Percentiles rank a stretch among this genome's conserved stretches.
phyloP scores from a whole-genome alignment of 2,888 invertebrate species.

The Gibbula magus region DNA sequence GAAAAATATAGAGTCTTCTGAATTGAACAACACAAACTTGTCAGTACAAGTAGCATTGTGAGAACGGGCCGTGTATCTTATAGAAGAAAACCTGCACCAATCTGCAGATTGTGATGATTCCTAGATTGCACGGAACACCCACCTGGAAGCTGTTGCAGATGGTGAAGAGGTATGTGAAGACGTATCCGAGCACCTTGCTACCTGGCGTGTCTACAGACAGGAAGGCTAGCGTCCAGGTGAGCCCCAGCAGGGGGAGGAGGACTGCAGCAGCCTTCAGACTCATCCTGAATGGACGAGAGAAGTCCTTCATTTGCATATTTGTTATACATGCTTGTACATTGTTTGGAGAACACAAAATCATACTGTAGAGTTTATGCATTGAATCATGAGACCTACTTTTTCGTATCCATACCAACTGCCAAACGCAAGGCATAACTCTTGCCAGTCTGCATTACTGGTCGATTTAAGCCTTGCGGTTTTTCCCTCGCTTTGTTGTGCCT shows the following conservation, averaged over 20 bases:
- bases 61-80: not conserved
- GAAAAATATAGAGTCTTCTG: too few relatives aligned
- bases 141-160: slow-evolving; percentile 74
- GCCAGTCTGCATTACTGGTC: too few relatives aligned
- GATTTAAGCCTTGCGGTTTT: too few relatives aligned
- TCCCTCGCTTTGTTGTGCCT: too few relatives aligned
- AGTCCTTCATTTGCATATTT: not conserved
- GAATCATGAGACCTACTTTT: not conserved
- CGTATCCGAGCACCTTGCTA: slow-evolving; percentile 70
- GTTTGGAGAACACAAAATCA: too few relatives aligned
- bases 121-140: not conserved
- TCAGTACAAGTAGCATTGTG: too few relatives aligned
- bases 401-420: too few relatives aligned
- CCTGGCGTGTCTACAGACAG: slow-evolving; percentile 65
- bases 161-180: slow-evolving; percentile 70
- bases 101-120: too few relatives aligned
- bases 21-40: too few relatives aligned
- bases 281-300: slow-evolving; percentile 53
- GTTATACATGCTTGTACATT: not conserved
- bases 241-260: slow-evolving; percentile 74
- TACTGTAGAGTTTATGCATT: too few relatives aligned
- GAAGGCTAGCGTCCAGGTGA: slow-evolving; percentile 76
- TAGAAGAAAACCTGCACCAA: not conserved
- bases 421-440: too few relatives aligned
- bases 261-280: slow-evolving; percentile 75